Percentiles rank a stretch among this genome's conserved stretches.
Evolutionary conservation across 2,888 invertebrate genomes (phyloP).

Genomic region (Seira musarum): DNA sequence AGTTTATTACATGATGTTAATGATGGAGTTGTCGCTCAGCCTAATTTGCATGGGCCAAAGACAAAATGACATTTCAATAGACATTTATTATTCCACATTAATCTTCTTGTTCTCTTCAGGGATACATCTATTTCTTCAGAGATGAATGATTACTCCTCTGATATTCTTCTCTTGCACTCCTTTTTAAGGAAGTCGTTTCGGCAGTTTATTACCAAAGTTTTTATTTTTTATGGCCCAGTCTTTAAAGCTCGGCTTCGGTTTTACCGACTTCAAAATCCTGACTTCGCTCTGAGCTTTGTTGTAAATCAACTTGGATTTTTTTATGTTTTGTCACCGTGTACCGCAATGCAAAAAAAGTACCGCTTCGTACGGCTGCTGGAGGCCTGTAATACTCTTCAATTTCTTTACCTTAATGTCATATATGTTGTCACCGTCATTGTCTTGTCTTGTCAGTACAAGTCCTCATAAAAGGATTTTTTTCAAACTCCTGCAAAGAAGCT

Average conservation of each 20-base stretch:
- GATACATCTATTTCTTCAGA: constrained; percentile 2
- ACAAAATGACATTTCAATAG: constrained; percentile 59
- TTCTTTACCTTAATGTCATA: not conserved
- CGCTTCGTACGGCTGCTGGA: not conserved
- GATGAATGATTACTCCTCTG: constrained; percentile 29
- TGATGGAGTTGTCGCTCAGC: constrained; percentile 32
- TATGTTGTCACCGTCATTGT: constrained; percentile 6
- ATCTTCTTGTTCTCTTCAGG: constrained; percentile 29
- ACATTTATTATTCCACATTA: constrained; percentile 47
- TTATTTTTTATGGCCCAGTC: constrained; percentile 19
- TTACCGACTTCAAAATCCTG: not conserved
- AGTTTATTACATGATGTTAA: constrained; percentile 11
- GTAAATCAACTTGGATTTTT: not conserved
- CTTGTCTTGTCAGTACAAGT: not conserved
- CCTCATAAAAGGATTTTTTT: not conserved
- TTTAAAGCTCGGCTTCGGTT: not conserved
- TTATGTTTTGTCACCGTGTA: not conserved
- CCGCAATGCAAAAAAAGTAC: not conserved
- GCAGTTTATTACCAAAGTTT: constrained; percentile 19
- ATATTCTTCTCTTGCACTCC: not conserved
- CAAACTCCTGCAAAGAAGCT: not conserved
- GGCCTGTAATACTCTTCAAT: not conserved
- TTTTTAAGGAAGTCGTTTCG: constrained; percentile 13
- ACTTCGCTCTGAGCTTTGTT: not conserved
- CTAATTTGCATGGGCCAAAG: constrained; percentile 21